Evolutionary conservation across 2,888 invertebrate species (phyloP), one percentile per base, ranked within the genome.

Genomic region (Nomada goodeniana): DNA sequence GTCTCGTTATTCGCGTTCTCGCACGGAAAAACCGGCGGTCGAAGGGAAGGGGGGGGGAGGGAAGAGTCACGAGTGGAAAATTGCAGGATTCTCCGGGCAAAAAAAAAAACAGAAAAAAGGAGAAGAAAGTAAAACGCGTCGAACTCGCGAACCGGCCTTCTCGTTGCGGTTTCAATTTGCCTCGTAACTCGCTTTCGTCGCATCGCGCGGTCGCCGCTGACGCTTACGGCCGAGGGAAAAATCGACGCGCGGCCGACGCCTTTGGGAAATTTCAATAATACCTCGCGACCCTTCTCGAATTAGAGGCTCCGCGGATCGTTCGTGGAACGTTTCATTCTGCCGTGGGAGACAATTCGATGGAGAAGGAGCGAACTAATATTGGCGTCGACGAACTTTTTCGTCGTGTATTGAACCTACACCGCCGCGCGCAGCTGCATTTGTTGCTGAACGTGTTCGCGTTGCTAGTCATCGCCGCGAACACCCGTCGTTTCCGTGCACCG

Each of bases 131-230:
- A 42, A 76, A 73, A 73, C 57, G n/a, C 23, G 50, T 15, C 13
- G 65, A 61, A 47, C 29, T n/a, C 26, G 23, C 20, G 15, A n/a
- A 20, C 13, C 15, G 61, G 63, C 57, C 50, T 76, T 64, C 57
- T 57, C 76, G 76, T 71, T 64, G 57, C 63, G 47, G 71, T 72
- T 65, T 72, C 76, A 71, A 76, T 71, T 71, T 76, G 55, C 76
- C n/a, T 44, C 18, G 61, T 70, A 61, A 70, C 70, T 47, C 59
- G 50, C 20, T 20, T n/a, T 26, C 55, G 42, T 26, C 42, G 53
- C 23, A 29, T 53, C 67, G 1, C 42, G 52, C 55, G 15, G 55
- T 23, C 42, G 13, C 18, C n/a, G 23, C 26, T 57, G 44, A 69
- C 69, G 26, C 44, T 44, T 57, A 59, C 57, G 42, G 44, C 55